These are phyloP conservation scores for Phalera bucephala DNA, from an alignment of 2,888 invertebrate species.

Conservation along the genomic window DNA sequence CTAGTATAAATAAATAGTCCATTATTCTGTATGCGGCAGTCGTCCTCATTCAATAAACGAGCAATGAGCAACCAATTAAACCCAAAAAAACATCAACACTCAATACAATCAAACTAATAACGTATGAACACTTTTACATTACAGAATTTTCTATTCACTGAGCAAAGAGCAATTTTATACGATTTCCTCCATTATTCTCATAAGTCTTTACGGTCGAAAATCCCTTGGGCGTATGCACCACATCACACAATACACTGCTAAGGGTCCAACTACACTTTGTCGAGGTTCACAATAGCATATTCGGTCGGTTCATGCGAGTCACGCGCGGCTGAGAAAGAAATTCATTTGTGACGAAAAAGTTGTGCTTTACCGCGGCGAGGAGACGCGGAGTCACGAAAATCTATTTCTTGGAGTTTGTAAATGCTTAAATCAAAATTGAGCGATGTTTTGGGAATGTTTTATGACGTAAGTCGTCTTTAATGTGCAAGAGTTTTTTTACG, in stretches of 20 bases:
- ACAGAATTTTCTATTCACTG: slow-evolving; percentile 16
- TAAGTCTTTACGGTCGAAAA: slow-evolving; percentile 5
- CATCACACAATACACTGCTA: slow-evolving; percentile 27
- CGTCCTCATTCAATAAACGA: too few species aligned
- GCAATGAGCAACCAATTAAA: too few species aligned
- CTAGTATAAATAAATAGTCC: too few species aligned
- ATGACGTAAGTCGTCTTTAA: not conserved
- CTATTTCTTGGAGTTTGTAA: slow-evolving; percentile 17
- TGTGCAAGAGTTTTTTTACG: too few species aligned
- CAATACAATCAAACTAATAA: slow-evolving; percentile 23
- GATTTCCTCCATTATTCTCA: slow-evolving; percentile 9
- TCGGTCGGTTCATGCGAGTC: slow-evolving; percentile 45
- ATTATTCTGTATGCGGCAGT: too few species aligned
- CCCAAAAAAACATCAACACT: not conserved
- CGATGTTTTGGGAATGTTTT: not conserved
- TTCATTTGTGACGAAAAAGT: slow-evolving; percentile 61
- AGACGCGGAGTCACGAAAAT: slow-evolving; percentile 9
- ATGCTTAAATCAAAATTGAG: slow-evolving; percentile 10
- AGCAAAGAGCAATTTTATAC: not conserved
- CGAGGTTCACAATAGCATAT: slow-evolving; percentile 33
- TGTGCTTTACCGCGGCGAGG: slow-evolving; percentile 23
- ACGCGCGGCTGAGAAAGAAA: slow-evolving; percentile 50
- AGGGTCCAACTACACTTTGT: slow-evolving; percentile 33
- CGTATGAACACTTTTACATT: slow-evolving; percentile 18
- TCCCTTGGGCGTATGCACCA: slow-evolving; percentile 7